Evolutionary conservation across 2,888 invertebrate genomes (phyloP).

Genomic region (Lydus trimaculatus): DNA sequence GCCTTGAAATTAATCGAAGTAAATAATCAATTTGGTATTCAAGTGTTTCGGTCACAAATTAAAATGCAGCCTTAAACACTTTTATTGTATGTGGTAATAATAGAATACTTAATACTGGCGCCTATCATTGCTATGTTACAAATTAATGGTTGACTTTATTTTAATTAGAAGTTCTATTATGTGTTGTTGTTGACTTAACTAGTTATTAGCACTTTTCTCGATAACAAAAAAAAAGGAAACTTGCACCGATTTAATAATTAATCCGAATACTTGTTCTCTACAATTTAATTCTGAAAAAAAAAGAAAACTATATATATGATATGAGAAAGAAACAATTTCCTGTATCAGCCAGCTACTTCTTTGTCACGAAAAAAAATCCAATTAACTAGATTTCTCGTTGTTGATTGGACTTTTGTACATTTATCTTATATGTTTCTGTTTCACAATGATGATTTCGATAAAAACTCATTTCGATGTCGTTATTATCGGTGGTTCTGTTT

Average conservation of each 20-base stretch:
- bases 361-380: constrained; percentile 13
- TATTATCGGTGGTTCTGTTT: constrained; percentile 18
- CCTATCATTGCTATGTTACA: neutral
- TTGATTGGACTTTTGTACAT: neutral
- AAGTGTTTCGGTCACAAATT: neutral
- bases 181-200: neutral
- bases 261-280: neutral
- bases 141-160: neutral
- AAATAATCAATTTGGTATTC: neutral
- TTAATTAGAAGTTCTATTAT: neutral
- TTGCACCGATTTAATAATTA: neutral
- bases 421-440: neutral
- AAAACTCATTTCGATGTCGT: constrained; percentile 24
- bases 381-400: constrained; percentile 19
- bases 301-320: too few species aligned
- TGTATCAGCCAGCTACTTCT: constrained; percentile 18
- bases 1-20: neutral
- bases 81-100: neutral
- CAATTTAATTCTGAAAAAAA: neutral
- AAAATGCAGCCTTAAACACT: neutral
- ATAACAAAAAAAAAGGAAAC: neutral
- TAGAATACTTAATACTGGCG: neutral
- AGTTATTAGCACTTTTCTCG: neutral
- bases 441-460: constrained; percentile 14
- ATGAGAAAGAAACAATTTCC: constrained; percentile 16